Evolutionary conservation across 2,888 invertebrate genomes (phyloP).

Genomic region (Trissonchulus latispiculum): DNA sequence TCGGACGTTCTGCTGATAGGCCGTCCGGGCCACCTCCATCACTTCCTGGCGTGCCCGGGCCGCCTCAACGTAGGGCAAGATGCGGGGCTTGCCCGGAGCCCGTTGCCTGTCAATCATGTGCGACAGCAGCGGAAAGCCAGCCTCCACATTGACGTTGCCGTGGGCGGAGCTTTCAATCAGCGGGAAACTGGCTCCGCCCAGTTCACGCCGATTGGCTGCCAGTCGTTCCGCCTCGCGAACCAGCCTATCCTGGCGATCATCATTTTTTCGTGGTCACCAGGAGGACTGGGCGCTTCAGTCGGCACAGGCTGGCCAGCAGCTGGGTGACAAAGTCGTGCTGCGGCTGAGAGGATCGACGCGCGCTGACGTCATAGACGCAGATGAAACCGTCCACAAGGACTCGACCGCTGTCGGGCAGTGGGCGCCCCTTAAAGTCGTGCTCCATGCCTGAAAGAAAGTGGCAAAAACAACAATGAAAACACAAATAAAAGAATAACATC

Average conservation of each 20-base stretch:
- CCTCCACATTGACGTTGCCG: constrained; percentile 87
- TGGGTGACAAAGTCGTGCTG: constrained; percentile 67
- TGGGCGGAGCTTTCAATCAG: constrained; percentile 89
- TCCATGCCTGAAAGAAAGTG: constrained; percentile 84
- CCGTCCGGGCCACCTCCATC: constrained; percentile 77
- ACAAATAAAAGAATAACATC: too few species aligned
- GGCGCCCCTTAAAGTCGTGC: constrained; percentile 88
- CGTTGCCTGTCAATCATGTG: constrained; percentile 65
- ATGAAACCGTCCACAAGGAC: constrained; percentile 85
- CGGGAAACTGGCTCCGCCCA: constrained; percentile 61
- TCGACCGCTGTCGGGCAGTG: constrained; percentile 61
- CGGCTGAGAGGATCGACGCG: not conserved
- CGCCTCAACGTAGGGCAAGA: constrained; percentile 13
- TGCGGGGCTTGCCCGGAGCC: constrained; percentile 16
- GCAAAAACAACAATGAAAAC: too few species aligned
- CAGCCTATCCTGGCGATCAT: constrained; percentile 69
- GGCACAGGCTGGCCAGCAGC: constrained; percentile 69
- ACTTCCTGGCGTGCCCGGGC: constrained; percentile 55
- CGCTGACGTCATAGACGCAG: constrained; percentile 86
- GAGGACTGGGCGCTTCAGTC: constrained; percentile 87
- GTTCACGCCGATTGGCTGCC: constrained; percentile 77
- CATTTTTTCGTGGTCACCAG: constrained; percentile 90
- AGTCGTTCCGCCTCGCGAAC: constrained; percentile 78
- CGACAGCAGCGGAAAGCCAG: constrained; percentile 72
- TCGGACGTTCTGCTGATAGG: constrained; percentile 72